Evolutionary conservation across 1,140 invertebrate genomes (phyloP), one percentile per base, ranked within the genome.

Genomic region (Drosophila orosa): DNA sequence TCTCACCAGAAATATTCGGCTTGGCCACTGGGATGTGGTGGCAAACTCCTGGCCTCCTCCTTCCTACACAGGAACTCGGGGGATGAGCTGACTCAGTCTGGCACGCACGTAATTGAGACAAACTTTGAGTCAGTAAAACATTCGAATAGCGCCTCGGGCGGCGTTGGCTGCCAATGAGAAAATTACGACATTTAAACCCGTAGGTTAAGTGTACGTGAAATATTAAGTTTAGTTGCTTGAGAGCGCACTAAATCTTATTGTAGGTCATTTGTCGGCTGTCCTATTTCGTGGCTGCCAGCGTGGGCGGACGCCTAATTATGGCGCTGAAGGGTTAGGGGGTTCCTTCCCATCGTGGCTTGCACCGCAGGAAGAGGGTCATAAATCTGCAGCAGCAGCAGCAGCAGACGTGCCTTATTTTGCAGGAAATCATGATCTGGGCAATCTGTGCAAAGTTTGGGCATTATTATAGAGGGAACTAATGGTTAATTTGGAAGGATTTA

Each of bases 261-360:
- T 82, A 60, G 74, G 74, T 74, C 82, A 86, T 85, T 84, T 77
- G 74, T 81, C 97, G 50, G 50, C 68, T 63, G 59, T 15, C 71
- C 59, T 19, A 63, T 52, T 55, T 55, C n/a, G 35, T 50, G 48
- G 48, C 44, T 29, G 35, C 37, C 37, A 31, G 40, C 40, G 37
- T 42, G 42, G 42, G 42, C 37, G 42, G 9, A 50, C n/a, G 45
- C 50, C 73, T 75, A 75, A 75, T 75, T 75, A 75, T 66, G 19
- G 73, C 52, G 54, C 69, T 31, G 22, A 44, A 52, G 40, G 63
- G 50, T 27, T 56, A 24, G 19, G 33, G 44, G 5, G 24, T 27
- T 9, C 24, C 15, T 1, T 47, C n/a, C n/a, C n/a, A n/a, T 47
- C 45, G 45, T 25, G 29, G 12, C 25, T 13, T 35, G 29, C 48